Conservation (phyloP, 37 sponge, comb jelly and placozoan species). For the Crambe crambe region DNA sequence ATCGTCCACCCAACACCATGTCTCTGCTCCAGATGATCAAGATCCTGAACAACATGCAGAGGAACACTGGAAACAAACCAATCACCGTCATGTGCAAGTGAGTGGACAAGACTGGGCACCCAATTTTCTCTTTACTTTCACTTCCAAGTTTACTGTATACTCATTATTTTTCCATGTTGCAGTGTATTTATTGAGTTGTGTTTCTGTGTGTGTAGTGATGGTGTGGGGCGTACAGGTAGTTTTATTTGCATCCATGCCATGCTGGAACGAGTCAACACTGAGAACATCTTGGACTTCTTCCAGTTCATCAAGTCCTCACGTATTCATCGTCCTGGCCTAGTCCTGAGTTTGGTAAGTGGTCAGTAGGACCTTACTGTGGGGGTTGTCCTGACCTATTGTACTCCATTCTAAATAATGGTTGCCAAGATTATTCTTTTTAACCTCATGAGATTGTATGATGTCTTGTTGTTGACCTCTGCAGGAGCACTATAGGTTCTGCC, state of each 20-base stretch:
- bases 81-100: slow-evolving; percentile 82
- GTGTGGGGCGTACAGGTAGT: slow-evolving; percentile 65
- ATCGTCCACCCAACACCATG: slow-evolving; percentile 6
- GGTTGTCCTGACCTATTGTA: too few species aligned
- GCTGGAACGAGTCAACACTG: slow-evolving; percentile 73
- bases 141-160: too few species aligned
- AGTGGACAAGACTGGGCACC: too few species aligned
- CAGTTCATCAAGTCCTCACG: slow-evolving; percentile 58
- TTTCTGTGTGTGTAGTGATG: slow-evolving; percentile 57
- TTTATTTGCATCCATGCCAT: slow-evolving; percentile 50
- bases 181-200: too few species aligned
- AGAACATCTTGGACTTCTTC: slow-evolving; percentile 68
- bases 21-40: slow-evolving; percentile 38
- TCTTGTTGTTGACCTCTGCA: slow-evolving; percentile 1
- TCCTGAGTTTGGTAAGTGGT: slow-evolving; percentile 52
- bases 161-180: too few species aligned
- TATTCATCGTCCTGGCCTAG: slow-evolving; percentile 36
- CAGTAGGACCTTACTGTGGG: not conserved
- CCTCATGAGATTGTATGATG: too few species aligned
- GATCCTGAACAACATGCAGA: slow-evolving; percentile 31
- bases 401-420: too few species aligned
- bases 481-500: slow-evolving; percentile 61
- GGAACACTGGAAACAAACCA: slow-evolving; percentile 47
- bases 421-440: too few species aligned
- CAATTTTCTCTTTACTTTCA: too few species aligned